Conservation (phyloP, 1,140 invertebrate species). For the Ladona fulva region DNA sequence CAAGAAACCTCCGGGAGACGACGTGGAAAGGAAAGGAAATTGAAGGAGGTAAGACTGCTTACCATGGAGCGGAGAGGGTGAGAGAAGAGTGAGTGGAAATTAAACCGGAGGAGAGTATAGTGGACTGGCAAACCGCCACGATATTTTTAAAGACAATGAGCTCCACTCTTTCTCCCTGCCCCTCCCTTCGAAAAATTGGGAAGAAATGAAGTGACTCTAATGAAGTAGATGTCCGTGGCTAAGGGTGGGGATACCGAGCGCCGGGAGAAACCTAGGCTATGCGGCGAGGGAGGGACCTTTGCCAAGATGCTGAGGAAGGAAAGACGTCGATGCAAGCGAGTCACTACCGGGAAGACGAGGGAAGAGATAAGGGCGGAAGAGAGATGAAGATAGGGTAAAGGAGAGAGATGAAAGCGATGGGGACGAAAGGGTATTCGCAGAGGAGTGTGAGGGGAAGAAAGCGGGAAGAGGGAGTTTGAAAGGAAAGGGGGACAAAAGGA, state of each 20-base stretch:
- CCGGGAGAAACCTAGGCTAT: neutral
- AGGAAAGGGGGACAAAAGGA: neutral
- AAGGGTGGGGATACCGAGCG: neutral
- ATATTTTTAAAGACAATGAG: conserved; percentile 7
- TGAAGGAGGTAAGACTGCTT: neutral
- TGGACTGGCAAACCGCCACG: neutral
- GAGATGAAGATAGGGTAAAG: neutral
- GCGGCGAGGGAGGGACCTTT: neutral
- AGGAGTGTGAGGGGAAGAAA: neutral
- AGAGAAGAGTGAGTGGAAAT: neutral
- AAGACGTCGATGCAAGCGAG: no score
- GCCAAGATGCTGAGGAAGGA: neutral
- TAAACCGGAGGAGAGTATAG: neutral
- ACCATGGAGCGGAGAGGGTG: neutral
- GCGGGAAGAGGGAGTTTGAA: neutral
- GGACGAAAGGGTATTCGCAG: no score
- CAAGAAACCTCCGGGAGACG: no score
- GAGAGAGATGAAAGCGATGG: neutral
- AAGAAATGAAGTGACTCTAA: neutral
- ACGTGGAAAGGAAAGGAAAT: no score
- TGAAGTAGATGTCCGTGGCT: neutral
- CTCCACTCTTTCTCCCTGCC: neutral
- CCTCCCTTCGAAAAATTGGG: neutral
- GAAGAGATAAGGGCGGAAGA: neutral
- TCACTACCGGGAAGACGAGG: neutral